Base-by-base conservation (phyloP, 2,113 vertebrate species). In the Mola mola region DNA sequence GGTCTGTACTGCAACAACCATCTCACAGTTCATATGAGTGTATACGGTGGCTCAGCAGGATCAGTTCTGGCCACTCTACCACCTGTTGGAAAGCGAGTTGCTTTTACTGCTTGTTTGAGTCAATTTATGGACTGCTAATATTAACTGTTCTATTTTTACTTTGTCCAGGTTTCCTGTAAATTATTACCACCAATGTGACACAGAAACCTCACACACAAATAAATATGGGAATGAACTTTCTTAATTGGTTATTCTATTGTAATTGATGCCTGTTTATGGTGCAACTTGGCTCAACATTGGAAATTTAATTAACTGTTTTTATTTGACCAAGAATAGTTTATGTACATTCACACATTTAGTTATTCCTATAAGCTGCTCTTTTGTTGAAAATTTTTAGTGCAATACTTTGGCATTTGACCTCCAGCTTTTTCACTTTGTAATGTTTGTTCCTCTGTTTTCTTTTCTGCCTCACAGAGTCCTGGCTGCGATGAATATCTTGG, bases 401-500 rank as follows among this genome's bases (percentile, higher is more conserved):
- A 36, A 20, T 20, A 38, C 8, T 56, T 47, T 19, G 10, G 26
- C 40, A 6, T 2, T 31, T 37, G 0, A n/a, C 1, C 17, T 42
- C 2, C 21, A 12, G 33, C 50, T 36, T 1, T 59, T 58, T 57
- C 22, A 3, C n/a, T 29, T 8, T 40, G 8, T 16, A 24, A 22
- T n/a, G 17, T 22, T 29, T 2, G 2, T 40, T 3, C 11, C 19
- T 37, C 21, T 16, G n/a, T 36, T 20, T 43, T 61, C 31, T 37
- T 31, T 55, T 51, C 26, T 38, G 15, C 62, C 36, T 67, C 34
- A 33, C 93, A 98, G 95, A 95, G 79, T 66, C 92, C 93, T 22
- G 96, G 96, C 89, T 98, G 96, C 50, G 96, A 98, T 19, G 96
- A 95, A 37, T 94, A 92, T 58, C 88, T 98, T 9, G 96, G 95